A percentile compares a stretch with the other conserved stretches of the same genome.
Conservation (phyloP, 1,140 invertebrate species). For the Aplysia californica region DNA sequence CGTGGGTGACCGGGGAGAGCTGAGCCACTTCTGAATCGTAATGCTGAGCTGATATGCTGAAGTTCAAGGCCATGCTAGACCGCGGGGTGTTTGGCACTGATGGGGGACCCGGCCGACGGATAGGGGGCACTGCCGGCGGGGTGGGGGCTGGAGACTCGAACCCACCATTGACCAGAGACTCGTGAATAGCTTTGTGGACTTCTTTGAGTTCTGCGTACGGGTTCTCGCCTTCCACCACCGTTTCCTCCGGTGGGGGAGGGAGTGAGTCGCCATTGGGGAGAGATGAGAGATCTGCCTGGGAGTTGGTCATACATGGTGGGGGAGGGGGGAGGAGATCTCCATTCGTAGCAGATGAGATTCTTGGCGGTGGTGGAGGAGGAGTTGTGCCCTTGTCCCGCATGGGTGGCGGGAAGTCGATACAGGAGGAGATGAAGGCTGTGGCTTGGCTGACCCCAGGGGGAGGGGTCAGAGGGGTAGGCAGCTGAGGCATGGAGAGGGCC, state of each 20-base stretch:
- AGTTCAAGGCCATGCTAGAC: slow-evolving; percentile 29
- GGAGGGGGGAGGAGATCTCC: slow-evolving; percentile 27
- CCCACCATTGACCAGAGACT: slow-evolving; percentile 21
- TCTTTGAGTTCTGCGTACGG: slow-evolving; percentile 34
- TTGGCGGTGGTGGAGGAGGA: slow-evolving; percentile 30
- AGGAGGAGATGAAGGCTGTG: slow-evolving; percentile 30
- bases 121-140: slow-evolving; percentile 9
- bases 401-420: slow-evolving; percentile 32
- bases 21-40: slow-evolving; percentile 1
- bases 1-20: slow-evolving; percentile 33
- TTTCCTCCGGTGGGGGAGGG: slow-evolving; percentile 26
- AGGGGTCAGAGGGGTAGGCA: slow-evolving; percentile 33
- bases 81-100: slow-evolving; percentile 32
- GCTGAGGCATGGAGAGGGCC: slow-evolving; percentile 7
- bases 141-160: slow-evolving; percentile 28
- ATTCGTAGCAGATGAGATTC: slow-evolving; percentile 3
- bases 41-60: slow-evolving; percentile 6
- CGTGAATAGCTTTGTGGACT: slow-evolving; percentile 23
- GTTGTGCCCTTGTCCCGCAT: slow-evolving; percentile 19
- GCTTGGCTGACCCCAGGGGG: slow-evolving; percentile 27
- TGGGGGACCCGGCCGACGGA: slow-evolving; percentile 21
- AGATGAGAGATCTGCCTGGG: slow-evolving; percentile 21
- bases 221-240: slow-evolving; percentile 32
- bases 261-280: slow-evolving; percentile 5
- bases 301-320: slow-evolving; percentile 4